Conservation (phyloP, 2,113 vertebrate genomes). For the Corydoras maculifer region DNA sequence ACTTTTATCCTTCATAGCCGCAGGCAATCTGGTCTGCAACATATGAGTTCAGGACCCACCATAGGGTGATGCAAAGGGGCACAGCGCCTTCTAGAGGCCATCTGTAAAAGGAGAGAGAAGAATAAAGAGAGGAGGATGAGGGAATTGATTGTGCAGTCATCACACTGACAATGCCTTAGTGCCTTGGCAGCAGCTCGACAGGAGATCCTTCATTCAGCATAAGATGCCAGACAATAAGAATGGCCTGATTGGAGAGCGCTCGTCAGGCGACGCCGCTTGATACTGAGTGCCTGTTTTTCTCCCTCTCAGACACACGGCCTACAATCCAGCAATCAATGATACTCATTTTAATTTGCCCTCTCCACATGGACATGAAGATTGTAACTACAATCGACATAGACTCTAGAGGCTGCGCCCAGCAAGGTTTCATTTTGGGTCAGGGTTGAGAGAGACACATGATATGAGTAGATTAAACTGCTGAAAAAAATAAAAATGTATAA, state of each 20-base stretch:
- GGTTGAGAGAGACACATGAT: not conserved
- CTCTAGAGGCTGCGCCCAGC: conserved; percentile 11
- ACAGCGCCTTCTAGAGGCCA: conserved; percentile 62
- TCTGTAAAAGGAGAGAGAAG: not conserved
- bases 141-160: conserved; percentile 54
- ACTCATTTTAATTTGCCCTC: conserved; percentile 56
- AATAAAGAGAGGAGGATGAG: conserved; percentile 18
- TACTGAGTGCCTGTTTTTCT: conserved; percentile 55
- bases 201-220: conserved; percentile 59
- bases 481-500: too few relatives aligned
- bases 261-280: conserved; percentile 50
- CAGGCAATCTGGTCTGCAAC: conserved; percentile 15
- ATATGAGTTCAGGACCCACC: not conserved
- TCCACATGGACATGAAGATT: conserved; percentile 41
- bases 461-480: not conserved
- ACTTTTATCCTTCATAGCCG: conserved; percentile 34
- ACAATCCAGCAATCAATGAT: conserved; percentile 60
- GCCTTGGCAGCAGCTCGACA: conserved; percentile 63
- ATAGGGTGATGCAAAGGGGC: conserved; percentile 49
- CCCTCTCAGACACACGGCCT: conserved; percentile 49
- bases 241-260: conserved; percentile 61
- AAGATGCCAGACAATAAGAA: conserved; percentile 60
- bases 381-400: conserved; percentile 17
- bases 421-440: conserved; percentile 1
- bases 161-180: conserved; percentile 58